Percentiles rank a stretch among this genome's conserved stretches.
phyloP scores from a whole-genome alignment of 2,797 vertebrate genomes.

The Capromys pilorides region DNA sequence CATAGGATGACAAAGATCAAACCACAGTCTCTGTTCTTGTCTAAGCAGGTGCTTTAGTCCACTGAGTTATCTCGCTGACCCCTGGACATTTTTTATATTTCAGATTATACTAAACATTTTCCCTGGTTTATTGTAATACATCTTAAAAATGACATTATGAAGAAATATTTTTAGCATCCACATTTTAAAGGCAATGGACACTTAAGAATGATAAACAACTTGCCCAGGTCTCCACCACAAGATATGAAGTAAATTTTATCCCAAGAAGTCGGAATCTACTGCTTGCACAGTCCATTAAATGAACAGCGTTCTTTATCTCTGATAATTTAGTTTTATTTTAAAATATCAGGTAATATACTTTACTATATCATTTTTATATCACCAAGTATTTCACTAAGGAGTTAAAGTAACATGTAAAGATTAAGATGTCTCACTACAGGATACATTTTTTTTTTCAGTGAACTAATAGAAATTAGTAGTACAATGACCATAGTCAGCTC shows the following conservation, averaged over 20 bases:
- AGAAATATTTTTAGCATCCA: not conserved
- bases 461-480: too few relatives aligned
- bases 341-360: not conserved
- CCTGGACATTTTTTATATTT: not conserved
- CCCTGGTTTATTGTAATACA: not conserved
- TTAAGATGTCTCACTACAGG: not conserved
- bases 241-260: not conserved
- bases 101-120: not conserved
- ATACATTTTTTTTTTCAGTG: not conserved
- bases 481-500: too few relatives aligned
- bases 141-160: not conserved
- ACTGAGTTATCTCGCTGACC: too few relatives aligned
- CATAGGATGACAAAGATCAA: too few relatives aligned
- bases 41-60: too few relatives aligned
- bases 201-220: not conserved
- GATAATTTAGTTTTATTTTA: constrained; percentile 1
- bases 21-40: too few relatives aligned
- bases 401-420: not conserved
- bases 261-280: not conserved
- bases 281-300: not conserved
- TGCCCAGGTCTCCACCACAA: not conserved
- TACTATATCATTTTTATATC: not conserved
- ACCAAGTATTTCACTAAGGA: not conserved
- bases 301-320: not conserved
- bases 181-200: not conserved